Percentiles rank a stretch among this genome's conserved stretches.
phyloP scores from a whole-genome alignment of 2,113 vertebrate genomes.

The Eptesicus fuscus region DNA sequence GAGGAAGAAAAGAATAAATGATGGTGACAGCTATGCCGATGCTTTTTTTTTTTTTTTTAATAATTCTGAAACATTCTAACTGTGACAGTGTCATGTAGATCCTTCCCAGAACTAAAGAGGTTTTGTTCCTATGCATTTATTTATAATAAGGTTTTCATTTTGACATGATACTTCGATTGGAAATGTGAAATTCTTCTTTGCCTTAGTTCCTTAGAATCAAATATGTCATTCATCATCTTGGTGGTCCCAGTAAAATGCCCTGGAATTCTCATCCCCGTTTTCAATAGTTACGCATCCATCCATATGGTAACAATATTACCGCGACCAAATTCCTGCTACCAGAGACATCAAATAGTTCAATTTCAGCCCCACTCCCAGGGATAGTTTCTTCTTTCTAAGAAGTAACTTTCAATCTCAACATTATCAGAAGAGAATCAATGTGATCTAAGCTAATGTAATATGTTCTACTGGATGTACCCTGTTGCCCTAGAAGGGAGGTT shows the following conservation, averaged over 20 bases:
- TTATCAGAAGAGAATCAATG: constrained; percentile 18
- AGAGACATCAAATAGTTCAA: constrained; percentile 53
- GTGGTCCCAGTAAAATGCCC: constrained; percentile 52
- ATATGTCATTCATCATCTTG: constrained; percentile 61
- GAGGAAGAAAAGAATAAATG: constrained; percentile 32
- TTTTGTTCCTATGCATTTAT: constrained; percentile 24
- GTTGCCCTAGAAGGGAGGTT: background rate
- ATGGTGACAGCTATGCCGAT: constrained; percentile 63
- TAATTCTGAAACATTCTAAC: constrained; percentile 59
- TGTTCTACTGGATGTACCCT: background rate
- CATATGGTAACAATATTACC: constrained; percentile 68
- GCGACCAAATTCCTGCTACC: constrained; percentile 51
- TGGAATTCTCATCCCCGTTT: constrained; percentile 59
- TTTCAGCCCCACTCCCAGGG: background rate
- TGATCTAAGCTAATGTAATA: background rate
- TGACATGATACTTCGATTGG: constrained; percentile 57
- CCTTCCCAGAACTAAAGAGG: constrained; percentile 43
- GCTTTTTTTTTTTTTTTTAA: background rate
- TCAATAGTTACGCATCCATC: constrained; percentile 10
- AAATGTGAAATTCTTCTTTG: constrained; percentile 56
- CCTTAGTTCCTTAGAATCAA: constrained; percentile 48
- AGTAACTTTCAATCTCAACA: constrained; percentile 24
- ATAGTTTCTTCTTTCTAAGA: constrained; percentile 32
- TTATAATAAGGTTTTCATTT: constrained; percentile 63
- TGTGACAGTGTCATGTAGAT: constrained; percentile 40